Conservation (phyloP, 1,140 invertebrate species). For the Heliconius congener region DNA sequence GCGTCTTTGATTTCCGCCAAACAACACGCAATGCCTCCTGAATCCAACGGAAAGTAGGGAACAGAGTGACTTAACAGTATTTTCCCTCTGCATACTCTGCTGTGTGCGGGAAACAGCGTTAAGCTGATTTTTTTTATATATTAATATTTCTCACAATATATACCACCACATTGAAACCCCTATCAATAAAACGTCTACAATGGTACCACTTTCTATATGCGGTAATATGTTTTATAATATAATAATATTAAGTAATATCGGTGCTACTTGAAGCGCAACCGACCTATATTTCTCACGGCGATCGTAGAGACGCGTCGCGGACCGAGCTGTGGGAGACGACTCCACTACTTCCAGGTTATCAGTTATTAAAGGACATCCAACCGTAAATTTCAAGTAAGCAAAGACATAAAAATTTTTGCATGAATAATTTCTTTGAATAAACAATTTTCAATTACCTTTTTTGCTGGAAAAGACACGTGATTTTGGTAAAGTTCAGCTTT, state of each 20-base stretch:
- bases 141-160: neutral
- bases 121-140: neutral
- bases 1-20: too few relatives aligned
- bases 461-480: neutral
- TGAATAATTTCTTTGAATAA: neutral
- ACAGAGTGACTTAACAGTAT: too few relatives aligned
- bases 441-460: neutral
- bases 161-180: neutral
- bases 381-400: constrained; percentile 22
- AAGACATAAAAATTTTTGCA: neutral
- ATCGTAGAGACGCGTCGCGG: constrained; percentile 39
- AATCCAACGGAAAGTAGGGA: too few relatives aligned
- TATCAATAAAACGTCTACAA: neutral
- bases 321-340: constrained; percentile 33
- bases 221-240: constrained; percentile 22
- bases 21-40: too few relatives aligned
- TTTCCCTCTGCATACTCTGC: too few relatives aligned
- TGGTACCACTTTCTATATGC: neutral
- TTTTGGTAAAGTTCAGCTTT: neutral
- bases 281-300: constrained; percentile 69
- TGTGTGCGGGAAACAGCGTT: too few relatives aligned
- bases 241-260: constrained; percentile 19
- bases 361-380: constrained; percentile 36
- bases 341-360: constrained; percentile 42
- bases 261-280: constrained; percentile 61